phyloP scores from a whole-genome alignment of 1,140 invertebrate genomes.

The Trichoplusia ni region DNA sequence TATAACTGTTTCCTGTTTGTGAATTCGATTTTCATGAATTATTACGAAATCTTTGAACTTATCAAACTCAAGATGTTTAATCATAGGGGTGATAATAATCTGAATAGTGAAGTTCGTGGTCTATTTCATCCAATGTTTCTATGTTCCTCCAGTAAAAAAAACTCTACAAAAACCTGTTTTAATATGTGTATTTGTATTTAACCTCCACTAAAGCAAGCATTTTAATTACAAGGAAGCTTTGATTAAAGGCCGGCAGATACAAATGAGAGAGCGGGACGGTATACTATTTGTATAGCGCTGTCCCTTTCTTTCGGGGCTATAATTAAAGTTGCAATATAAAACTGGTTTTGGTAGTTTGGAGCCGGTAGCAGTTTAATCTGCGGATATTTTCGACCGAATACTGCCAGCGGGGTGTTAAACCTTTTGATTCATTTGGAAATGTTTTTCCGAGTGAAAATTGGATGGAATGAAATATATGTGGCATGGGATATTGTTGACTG shows the following conservation, averaged over 20 bases:
- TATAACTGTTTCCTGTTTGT: too few relatives aligned
- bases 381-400: neutral
- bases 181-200: too few relatives aligned
- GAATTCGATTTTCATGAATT: too few relatives aligned
- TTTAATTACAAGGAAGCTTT: constrained; percentile 12
- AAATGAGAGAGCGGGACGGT: neutral
- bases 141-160: too few relatives aligned
- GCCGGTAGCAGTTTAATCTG: neutral
- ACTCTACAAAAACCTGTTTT: too few relatives aligned
- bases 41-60: too few relatives aligned
- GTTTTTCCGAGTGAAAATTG: neutral
- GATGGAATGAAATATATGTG: neutral
- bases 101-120: too few relatives aligned
- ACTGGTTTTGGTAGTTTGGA: neutral
- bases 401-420: neutral
- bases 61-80: too few relatives aligned
- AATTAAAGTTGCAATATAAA: constrained; percentile 16
- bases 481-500: too few relatives aligned
- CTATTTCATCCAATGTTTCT: too few relatives aligned
- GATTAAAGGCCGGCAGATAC: constrained; percentile 6
- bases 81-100: too few relatives aligned
- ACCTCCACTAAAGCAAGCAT: too few relatives aligned
- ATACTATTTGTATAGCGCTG: neutral
- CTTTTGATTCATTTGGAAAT: neutral
- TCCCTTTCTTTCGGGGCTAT: neutral